A percentile compares a stretch with the other conserved stretches of the same genome.
phyloP scores from a whole-genome alignment of 2,888 invertebrate species.

The Orchesellides sinensis region DNA sequence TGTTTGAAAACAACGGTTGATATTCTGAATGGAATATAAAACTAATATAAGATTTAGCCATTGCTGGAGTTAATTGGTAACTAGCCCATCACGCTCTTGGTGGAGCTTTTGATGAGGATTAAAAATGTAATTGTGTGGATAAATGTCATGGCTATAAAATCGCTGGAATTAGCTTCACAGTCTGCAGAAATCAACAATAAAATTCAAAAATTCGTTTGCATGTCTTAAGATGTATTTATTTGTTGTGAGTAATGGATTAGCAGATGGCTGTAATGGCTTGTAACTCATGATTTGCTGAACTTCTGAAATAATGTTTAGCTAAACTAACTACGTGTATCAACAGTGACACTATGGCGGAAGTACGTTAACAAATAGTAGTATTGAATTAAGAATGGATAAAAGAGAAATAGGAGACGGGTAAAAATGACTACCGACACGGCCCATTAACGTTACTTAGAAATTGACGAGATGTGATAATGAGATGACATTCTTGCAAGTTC shows the following conservation, averaged over 20 bases:
- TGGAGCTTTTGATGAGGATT: constrained; percentile 12
- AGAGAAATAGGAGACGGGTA: background rate
- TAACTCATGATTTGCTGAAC: background rate
- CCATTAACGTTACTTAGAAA: constrained; percentile 42
- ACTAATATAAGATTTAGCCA: too few relatives aligned
- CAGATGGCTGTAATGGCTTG: constrained; percentile 50
- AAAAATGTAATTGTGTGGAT: constrained; percentile 2
- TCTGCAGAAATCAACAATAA: constrained; percentile 3
- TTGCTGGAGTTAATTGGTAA: constrained; percentile 14
- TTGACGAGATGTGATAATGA: constrained; percentile 59
- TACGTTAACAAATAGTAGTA: background rate
- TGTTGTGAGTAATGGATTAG: constrained; percentile 51
- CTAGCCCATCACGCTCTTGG: background rate
- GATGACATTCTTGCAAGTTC: constrained; percentile 42
- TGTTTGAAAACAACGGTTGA: too few relatives aligned
- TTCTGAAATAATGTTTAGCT: background rate
- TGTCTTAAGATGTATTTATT: constrained; percentile 1
- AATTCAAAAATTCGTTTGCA: background rate
- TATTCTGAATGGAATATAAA: too few relatives aligned
- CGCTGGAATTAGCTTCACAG: constrained; percentile 15
- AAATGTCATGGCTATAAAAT: constrained; percentile 20
- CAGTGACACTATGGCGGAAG: constrained; percentile 27
- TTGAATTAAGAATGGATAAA: background rate
- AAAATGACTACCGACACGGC: constrained; percentile 31
- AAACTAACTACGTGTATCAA: background rate